Percentiles rank a stretch among this genome's conserved stretches.
phyloP scores from a whole-genome alignment of 2,888 invertebrate genomes.

The Masnerella sp. region DNA sequence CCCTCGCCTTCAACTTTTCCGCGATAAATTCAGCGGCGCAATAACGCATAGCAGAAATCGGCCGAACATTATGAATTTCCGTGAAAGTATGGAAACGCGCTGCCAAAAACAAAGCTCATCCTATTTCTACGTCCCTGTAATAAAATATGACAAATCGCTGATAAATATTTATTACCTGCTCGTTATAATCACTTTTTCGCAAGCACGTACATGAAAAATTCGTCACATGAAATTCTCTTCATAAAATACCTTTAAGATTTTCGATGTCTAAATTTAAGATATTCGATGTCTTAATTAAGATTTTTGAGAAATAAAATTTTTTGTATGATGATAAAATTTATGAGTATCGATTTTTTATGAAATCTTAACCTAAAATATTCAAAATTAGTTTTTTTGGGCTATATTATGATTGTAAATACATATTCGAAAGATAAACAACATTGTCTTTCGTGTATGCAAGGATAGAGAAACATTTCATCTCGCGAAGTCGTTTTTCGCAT shows the following conservation, averaged over 20 bases:
- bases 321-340: too few relatives aligned
- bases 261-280: too few relatives aligned
- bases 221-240: too few relatives aligned
- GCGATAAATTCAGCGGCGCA: conserved; percentile 64
- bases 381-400: conserved; percentile 9
- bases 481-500: conserved; percentile 57
- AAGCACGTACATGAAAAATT: too few relatives aligned
- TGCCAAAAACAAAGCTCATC: conserved; percentile 31
- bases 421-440: too few relatives aligned
- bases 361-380: too few relatives aligned
- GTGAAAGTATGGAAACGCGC: conserved; percentile 28
- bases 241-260: too few relatives aligned
- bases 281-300: too few relatives aligned
- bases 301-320: too few relatives aligned
- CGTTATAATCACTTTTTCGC: too few relatives aligned
- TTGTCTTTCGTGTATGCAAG: conserved; percentile 53
- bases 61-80: conserved; percentile 45
- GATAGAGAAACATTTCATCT: conserved; percentile 56
- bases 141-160: conserved; percentile 37
- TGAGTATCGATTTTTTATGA: too few relatives aligned
- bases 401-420: conserved; percentile 6
- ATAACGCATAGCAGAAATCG: conserved; percentile 58
- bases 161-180: conserved; percentile 48
- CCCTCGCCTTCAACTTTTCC: conserved; percentile 55
- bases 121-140: conserved; percentile 10